A percentile compares a stretch with the other conserved stretches of the same genome.
phyloP scores from a whole-genome alignment of 2,888 invertebrate genomes.

The Deroplatys truncata region DNA sequence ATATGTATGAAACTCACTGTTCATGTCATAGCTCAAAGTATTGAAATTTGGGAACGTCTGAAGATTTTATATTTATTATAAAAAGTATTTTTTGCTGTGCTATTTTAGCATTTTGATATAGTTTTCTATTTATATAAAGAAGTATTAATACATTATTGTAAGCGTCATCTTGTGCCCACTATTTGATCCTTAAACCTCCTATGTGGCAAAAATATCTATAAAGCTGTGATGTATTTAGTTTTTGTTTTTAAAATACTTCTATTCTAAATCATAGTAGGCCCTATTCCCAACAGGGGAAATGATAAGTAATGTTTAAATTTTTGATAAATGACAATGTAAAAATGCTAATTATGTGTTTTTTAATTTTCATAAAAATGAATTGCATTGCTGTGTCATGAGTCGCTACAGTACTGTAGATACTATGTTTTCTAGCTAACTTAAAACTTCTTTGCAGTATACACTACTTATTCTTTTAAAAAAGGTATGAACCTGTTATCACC shows the following conservation, averaged over 20 bases:
- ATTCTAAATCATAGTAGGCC: slow-evolving; percentile 21
- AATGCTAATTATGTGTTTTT: neutral
- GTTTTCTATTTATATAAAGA: slow-evolving; percentile 20
- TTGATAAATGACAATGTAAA: slow-evolving; percentile 1
- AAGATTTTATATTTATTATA: slow-evolving; percentile 5
- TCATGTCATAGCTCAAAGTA: slow-evolving; percentile 6
- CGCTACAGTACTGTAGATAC: neutral
- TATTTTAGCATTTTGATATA: slow-evolving; percentile 11
- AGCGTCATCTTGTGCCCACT: slow-evolving; percentile 44
- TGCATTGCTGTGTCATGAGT: neutral
- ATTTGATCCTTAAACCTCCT: slow-evolving; percentile 27
- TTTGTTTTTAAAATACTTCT: slow-evolving; percentile 28
- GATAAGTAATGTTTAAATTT: neutral
- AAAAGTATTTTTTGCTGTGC: slow-evolving; percentile 8
- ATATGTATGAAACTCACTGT: neutral
- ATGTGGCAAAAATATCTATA: slow-evolving; percentile 22
- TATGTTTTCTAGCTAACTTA: neutral
- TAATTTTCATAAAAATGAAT: neutral
- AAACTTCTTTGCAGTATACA: neutral
- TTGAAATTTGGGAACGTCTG: slow-evolving; percentile 7
- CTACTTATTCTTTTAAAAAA: neutral
- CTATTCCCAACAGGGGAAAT: neutral
- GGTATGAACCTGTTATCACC: neutral
- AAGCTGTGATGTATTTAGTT: slow-evolving; percentile 28
- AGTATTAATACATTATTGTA: slow-evolving; percentile 35